These are phyloP conservation scores for Ammospiza maritima DNA, from an alignment of 2,797 vertebrate species.

Conservation along the genomic window DNA sequence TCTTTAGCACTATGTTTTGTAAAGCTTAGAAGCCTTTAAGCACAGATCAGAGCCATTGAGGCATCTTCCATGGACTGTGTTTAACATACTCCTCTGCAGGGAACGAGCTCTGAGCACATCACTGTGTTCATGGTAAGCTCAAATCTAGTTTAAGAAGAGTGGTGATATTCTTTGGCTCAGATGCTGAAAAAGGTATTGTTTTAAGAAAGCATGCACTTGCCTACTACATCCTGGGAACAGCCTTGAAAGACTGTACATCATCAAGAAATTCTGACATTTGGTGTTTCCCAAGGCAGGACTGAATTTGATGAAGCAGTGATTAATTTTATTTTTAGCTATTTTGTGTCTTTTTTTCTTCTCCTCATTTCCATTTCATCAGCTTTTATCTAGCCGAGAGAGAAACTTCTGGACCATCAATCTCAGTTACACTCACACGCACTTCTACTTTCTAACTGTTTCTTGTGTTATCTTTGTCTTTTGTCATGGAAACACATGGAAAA, in stretches of 20 bases:
- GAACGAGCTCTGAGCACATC: background rate
- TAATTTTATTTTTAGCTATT: slow-evolving; percentile 20
- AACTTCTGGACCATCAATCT: slow-evolving; percentile 41
- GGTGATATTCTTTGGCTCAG: background rate
- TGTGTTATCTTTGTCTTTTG: slow-evolving; percentile 63
- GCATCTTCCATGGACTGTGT: background rate
- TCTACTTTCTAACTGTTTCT: slow-evolving; percentile 39
- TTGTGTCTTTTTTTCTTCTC: background rate
- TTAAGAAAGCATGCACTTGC: background rate
- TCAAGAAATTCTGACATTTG: slow-evolving; percentile 4
- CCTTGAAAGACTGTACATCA: background rate
- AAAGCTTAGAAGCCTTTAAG: background rate
- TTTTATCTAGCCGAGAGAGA: slow-evolving; percentile 42
- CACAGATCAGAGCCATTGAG: background rate
- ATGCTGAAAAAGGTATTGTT: background rate
- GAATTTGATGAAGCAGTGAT: background rate
- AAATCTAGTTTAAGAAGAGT: background rate
- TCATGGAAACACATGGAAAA: slow-evolving; percentile 56
- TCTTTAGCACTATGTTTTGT: background rate
- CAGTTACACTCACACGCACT: background rate
- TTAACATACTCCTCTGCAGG: background rate
- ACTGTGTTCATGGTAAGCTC: background rate
- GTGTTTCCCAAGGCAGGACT: background rate
- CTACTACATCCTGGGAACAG: background rate
- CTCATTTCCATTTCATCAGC: slow-evolving; percentile 9